Base-by-base conservation (phyloP, 1,140 invertebrate genomes). In the Drosophila quadrilineata region DNA sequence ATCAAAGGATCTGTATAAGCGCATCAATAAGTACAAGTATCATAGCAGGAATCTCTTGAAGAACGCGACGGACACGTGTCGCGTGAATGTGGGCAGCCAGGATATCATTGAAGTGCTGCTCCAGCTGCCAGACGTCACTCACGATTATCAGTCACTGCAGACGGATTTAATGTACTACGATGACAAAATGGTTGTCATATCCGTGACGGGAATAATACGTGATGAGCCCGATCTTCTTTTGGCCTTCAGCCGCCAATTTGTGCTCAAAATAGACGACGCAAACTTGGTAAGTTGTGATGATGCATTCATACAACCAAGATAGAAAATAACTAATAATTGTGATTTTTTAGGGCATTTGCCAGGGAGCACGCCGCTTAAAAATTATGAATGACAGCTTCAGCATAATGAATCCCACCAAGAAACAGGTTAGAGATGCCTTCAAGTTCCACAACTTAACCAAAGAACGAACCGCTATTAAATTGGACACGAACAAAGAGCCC, bases 381-480 rank as follows among this genome's bases (percentile, higher is more conserved):
- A 88, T 88, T n/a, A 46, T 63, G 2, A 88, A 88, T 16, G 86
- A 88, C 14, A 65, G 65, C 1, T 50, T 88, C 0, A 73, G 65
- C 16, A 73, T 88, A 0, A 53, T 59, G 52, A 79, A 69, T 46
- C 80, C 86, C 1, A 65, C 80, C 3, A 36, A 12, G 6, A 68
- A 38, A 3, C 75, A 84, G 40, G 12, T 49, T 0, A 48, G 40
- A 3, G 71, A 35, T 8, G 73, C 80, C 2, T 88, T 88, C 9
- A 88, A 82, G 49, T 71, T 80, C 0, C 43, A 12, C 8, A 50
- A 65, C 28, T 6, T 28, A 6, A n/a, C 45, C 3, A 10, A 5
- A 6, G 17, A 59, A 4, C 14, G 14, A 9, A 4, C 14, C 0
- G 16, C 8, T 45, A 24, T 50, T 9, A 28, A 52, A 41, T 14